A percentile compares a stretch with the other conserved stretches of the same genome.
Evolutionary conservation across 2,113 vertebrate species (phyloP).

Genomic region (Noctilio leporinus): DNA sequence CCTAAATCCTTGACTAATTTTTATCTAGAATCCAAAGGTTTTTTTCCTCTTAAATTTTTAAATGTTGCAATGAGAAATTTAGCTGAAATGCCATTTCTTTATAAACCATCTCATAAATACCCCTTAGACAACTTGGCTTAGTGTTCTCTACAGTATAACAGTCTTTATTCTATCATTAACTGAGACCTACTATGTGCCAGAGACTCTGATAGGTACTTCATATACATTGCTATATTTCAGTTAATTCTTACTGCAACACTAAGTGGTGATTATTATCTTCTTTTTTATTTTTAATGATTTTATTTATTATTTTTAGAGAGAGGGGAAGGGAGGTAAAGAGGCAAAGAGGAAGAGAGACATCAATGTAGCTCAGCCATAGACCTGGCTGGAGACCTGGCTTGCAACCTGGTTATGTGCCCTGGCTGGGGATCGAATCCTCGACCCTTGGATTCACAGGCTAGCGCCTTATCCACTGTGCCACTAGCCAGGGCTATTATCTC

Average conservation of each 20-base stretch:
- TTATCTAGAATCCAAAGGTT: slow-evolving; percentile 36
- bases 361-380: no score
- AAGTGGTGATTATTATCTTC: background rate
- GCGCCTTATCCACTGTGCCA: no score
- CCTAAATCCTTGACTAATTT: slow-evolving; percentile 22
- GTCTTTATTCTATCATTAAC: background rate
- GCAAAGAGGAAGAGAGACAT: no score
- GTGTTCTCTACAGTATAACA: background rate
- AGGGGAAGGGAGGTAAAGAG: no score
- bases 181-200: background rate
- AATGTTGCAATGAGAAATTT: slow-evolving; percentile 2
- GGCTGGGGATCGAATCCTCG: no score
- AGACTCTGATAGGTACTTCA: background rate
- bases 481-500: no score
- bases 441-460: no score
- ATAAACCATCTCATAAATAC: background rate
- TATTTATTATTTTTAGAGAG: no score
- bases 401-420: no score
- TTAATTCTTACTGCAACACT: background rate
- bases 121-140: background rate
- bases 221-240: background rate
- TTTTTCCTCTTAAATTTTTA: background rate
- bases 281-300: no score
- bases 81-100: background rate
- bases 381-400: no score